These are phyloP conservation scores for Phyto melanocephala DNA, from an alignment of 2,888 invertebrate genomes.

Conservation along the genomic window DNA sequence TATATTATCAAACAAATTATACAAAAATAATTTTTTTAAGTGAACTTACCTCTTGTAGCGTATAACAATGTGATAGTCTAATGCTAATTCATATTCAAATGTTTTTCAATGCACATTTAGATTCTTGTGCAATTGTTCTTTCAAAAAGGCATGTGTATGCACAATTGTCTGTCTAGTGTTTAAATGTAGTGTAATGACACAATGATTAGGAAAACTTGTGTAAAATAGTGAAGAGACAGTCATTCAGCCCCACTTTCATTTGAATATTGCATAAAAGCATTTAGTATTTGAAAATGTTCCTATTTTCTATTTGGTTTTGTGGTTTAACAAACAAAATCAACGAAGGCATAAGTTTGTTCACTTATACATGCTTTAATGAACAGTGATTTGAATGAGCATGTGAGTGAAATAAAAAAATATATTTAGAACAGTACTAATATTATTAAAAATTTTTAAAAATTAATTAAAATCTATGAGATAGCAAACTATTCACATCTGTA, in stretches of 20 bases:
- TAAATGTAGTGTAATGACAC: conserved; percentile 56
- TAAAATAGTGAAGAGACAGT: conserved; percentile 41
- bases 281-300: conserved; percentile 11
- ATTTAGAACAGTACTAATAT: too few relatives aligned
- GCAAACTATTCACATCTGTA: too few relatives aligned
- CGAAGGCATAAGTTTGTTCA: conserved; percentile 30
- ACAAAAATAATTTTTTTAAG: too few relatives aligned
- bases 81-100: conserved; percentile 45
- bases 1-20: too few relatives aligned
- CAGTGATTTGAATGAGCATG: too few relatives aligned
- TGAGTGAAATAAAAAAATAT: too few relatives aligned
- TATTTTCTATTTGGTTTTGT: conserved; percentile 37
- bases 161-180: conserved; percentile 53
- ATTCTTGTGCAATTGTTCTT: conserved; percentile 43
- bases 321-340: conserved; percentile 46
- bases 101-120: conserved; percentile 31
- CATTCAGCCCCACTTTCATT: conserved; percentile 37
- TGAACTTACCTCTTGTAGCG: conserved; percentile 6
- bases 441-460: too few relatives aligned
- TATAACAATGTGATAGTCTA: conserved; percentile 21
- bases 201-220: conserved; percentile 59
- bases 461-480: too few relatives aligned
- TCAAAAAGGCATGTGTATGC: conserved; percentile 47
- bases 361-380: neutral
- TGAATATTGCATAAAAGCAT: conserved; percentile 21